A percentile compares a stretch with the other conserved stretches of the same genome.
Evolutionary conservation across 2,888 invertebrate genomes (phyloP).

Genomic region (Limenitis camilla): DNA sequence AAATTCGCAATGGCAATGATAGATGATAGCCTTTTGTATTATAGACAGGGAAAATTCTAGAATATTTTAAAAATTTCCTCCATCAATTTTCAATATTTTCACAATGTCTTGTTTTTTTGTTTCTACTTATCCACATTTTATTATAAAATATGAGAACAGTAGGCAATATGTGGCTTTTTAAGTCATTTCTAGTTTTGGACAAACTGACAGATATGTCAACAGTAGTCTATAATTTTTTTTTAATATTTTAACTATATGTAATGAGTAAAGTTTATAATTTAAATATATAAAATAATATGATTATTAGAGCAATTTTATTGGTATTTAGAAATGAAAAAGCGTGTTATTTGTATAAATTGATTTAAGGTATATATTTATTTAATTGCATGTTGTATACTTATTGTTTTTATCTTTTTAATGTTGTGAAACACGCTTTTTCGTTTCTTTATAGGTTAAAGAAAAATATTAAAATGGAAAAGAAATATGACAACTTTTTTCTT

Average conservation of each 20-base stretch:
- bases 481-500: constrained; percentile 52
- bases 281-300: too few relatives aligned
- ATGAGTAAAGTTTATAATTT: too few relatives aligned
- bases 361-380: constrained; percentile 23
- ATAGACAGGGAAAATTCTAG: not conserved
- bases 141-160: not conserved
- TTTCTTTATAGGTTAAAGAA: constrained; percentile 65
- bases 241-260: too few relatives aligned
- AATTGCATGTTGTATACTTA: constrained; percentile 21
- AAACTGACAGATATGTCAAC: too few relatives aligned
- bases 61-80: not conserved
- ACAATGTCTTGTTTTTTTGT: not conserved
- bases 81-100: not conserved
- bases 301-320: too few relatives aligned
- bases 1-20: constrained; percentile 1
- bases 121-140: not conserved
- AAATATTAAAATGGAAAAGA: constrained; percentile 49
- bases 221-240: too few relatives aligned
- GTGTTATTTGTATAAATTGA: constrained; percentile 36
- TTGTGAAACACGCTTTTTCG: constrained; percentile 67
- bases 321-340: constrained; percentile 60
- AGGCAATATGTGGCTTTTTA: not conserved
- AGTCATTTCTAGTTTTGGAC: too few relatives aligned
- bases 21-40: constrained; percentile 2
- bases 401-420: constrained; percentile 20